Base-by-base conservation (phyloP, 2,797 vertebrate species). In the Knipowitschia caucasica region DNA sequence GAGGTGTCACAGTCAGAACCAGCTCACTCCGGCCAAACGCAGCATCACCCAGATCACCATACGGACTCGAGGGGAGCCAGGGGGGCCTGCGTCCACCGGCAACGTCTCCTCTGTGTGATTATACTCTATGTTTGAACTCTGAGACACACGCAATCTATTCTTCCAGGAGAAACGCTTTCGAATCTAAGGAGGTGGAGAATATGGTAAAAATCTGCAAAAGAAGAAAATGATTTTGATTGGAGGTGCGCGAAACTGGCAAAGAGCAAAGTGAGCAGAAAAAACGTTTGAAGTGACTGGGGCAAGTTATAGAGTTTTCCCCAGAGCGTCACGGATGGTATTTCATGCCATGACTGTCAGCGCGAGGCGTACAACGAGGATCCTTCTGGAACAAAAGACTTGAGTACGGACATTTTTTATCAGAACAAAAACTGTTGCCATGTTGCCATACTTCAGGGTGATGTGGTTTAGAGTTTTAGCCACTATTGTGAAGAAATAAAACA, bases 41-140 rank as follows among this genome's bases (percentile, higher is more conserved):
- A 90, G 81, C 0, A 63, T 84, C 66, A 91, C 91, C 12, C 92
- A 92, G 71, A 70, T 91, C 14, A 88, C 89, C 0, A 73, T 90
- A 20, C 81, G 89, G 27, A 85, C 91, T 34, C 84, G 51, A 0
- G 66, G 64, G 11, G 90, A 89, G 4, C 81, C 88, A 0, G 74
- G 81, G 11, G 62, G 76, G 24, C 82, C 83, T 50, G 59, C 42
- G 1, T 81, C 78, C 1, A 80, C 80, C 0, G 59, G 86, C 2
- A 82, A 86, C 52, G 60, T 88, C 53, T 90, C 90, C 2, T 81
- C 89, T 0, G 81, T 93, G 27, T 94, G 87, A 94, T 44, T 61
- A 27, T 20, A 45, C 7, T 50, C 14, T n/a, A 34, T 21, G 21
- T 24, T 23, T 7, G 24, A 50, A 29, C 58, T 25, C 39, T 53